Evolutionary conservation across 2,888 invertebrate species (phyloP), one percentile per base, ranked within the genome.

Genomic region (Andricus curvator): DNA sequence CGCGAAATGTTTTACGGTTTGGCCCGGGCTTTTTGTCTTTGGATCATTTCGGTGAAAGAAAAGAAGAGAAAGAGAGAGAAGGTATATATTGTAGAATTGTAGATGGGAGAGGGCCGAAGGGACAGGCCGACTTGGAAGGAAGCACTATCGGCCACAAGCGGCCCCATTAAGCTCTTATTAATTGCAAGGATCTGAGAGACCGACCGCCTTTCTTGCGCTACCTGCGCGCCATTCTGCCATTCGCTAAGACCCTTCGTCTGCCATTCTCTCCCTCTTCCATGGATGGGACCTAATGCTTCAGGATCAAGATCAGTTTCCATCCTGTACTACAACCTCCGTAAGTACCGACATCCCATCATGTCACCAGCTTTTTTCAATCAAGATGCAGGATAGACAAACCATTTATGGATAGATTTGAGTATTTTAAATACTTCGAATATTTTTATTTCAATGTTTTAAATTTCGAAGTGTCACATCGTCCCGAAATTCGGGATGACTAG

Each of bases 121-220:
- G 79, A 70, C 60, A 79, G 20, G 80, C 74, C 80, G 76, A 81
- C 78, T 44, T 82, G 79, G 80, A 79, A 84, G 84, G 86, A 85
- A 84, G 85, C 88, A 88, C 89, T 91, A 90, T 90, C 89, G 91
- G 88, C 85, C 87, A 85, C 86, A 86, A 88, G 88, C 88, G 84
- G 84, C 88, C 89, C 91, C 91, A 91, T 92, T 92, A 92, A 91
- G 91, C 90, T 90, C 91, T 92, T 92, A 92, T 92, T 92, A 92
- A 92, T 92, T 92, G 91, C 90, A 88, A 90, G 90, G 90, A 91
- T 91, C 91, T 90, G 89, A 91, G 86, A 89, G 88, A 87, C 91
- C 91, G 91, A 89, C 89, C 85, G 89, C 85, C 89, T 90, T 91
- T 91, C 91, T 91, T 91, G 90, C 88, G 84, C 88, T 90, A 90